Percentiles rank a stretch among this genome's conserved stretches.
These are phyloP conservation scores for Tautogolabrus adspersus DNA, from an alignment of 2,113 vertebrate species.

Conservation along the genomic window DNA sequence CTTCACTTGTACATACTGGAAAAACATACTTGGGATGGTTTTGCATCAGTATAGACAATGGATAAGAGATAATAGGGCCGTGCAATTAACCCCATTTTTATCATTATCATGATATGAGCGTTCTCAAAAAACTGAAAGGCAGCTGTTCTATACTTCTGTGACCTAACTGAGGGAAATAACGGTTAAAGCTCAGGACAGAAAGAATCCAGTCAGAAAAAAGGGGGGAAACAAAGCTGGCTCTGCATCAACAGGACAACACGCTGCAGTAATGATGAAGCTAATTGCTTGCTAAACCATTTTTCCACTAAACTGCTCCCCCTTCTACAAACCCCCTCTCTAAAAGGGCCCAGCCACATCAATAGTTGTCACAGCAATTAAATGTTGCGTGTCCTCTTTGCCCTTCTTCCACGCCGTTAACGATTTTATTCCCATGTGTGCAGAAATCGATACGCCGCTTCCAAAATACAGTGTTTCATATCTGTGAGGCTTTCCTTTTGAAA, in stretches of 20 bases:
- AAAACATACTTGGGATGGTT: too few relatives aligned
- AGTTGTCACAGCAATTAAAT: conserved; percentile 59
- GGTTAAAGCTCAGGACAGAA: not conserved
- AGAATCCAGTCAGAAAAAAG: not conserved
- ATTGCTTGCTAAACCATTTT: conserved; percentile 56
- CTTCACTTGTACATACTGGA: not conserved
- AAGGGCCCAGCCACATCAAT: conserved; percentile 39
- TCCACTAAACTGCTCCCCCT: conserved; percentile 38
- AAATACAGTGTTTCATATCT: conserved; percentile 20
- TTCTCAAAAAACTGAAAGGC: too few relatives aligned
- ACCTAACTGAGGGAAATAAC: not conserved
- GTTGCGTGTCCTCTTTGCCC: conserved; percentile 12
- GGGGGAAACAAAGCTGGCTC: not conserved
- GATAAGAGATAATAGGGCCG: not conserved
- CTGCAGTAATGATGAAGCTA: conserved; percentile 51
- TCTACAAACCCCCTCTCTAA: conserved; percentile 6
- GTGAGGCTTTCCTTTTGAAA: not conserved
- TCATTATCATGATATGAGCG: too few relatives aligned
- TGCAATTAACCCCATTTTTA: not conserved
- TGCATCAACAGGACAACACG: conserved; percentile 31
- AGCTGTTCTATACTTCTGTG: not conserved
- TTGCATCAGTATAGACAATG: too few relatives aligned
- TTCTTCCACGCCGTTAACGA: conserved; percentile 35
- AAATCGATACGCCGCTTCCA: conserved; percentile 24
- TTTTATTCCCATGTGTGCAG: conserved; percentile 50